Base-by-base conservation (phyloP, 2,113 vertebrate species). In the Stictonetta naevosa region DNA sequence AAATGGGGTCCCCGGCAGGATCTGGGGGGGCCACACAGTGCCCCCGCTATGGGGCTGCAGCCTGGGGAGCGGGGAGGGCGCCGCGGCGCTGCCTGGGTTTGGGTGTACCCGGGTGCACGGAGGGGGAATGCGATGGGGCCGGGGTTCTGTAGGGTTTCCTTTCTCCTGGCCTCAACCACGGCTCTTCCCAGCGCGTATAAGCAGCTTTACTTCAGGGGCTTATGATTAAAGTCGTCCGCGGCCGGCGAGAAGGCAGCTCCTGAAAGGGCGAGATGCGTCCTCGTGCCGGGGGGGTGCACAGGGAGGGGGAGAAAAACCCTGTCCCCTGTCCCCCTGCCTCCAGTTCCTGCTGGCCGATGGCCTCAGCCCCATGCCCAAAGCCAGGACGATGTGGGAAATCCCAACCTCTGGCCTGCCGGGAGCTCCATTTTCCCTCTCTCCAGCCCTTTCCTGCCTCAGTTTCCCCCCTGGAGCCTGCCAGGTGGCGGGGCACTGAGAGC, bases 181-280 rank as follows among this genome's bases (percentile, higher is more conserved):
- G 3, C 46, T 73, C 67, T 33, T 83, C 69, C 17, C 16, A 4
- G 40, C 0, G 31, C 86, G 0, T 20, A 76, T 96, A 95, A 96
- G 96, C 95, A 63, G 95, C 94, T 97, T 96, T 97, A 60, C 91
- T 95, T 97, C 75, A 31, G 0, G 33, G 77, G 94, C 93, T 95
- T 95, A 95, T 9, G 71, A 95, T 95, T 96, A 95, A 97, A 96
- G 89, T 97, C 66, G 85, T 95, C 95, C 89, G 95, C 93, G 95
- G 95, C 89, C 83, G 25, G 71, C 58, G 59, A 92, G 94, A 60
- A 86, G 10, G 4, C 11, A 29, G 66, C 91, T 87, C 89, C 90
- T 60, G 80, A 77, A 86, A 95, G 4, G 28, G 75, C 0, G 44
- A 88, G 88, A 80, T 1, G 67, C 50, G 6, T 21, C 58, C 72